Base-by-base conservation (phyloP, 2,113 vertebrate genomes). In the Nyctibius bracteatus region DNA sequence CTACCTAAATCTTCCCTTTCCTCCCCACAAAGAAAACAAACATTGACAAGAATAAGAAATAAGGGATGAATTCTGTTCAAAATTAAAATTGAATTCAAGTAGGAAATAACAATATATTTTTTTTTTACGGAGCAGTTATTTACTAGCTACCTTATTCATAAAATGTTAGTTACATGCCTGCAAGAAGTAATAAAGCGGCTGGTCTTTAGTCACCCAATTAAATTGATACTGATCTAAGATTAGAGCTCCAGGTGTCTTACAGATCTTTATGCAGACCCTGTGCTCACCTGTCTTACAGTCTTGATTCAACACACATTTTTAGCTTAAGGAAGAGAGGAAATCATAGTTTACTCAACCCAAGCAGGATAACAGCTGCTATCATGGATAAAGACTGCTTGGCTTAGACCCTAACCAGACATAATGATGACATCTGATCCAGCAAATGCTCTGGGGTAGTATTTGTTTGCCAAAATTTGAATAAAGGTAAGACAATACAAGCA, bases 381-480 rank as follows among this genome's bases (percentile, higher is more conserved):
- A 65, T 1, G n/a, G 59, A 67, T 74, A 75, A 88, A 94, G 79
- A 68, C 37, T 94, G n/a, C 58, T 95, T 97, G 92, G 85, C 92
- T 89, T 87, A 88, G 73, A 62, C 37, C 17, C 43, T 95, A 92
- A 92, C 66, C 79, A 94, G 93, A 94, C 92, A 86, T 66, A 89
- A 81, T 73, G 52, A 86, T 92, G 89, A 90, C 81, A 96, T 33
- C 43, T 81, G 54, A 94, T 78, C 86, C 58, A 88, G 68, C 68
- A 94, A 90, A 88, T 51, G 27, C 73, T 94, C 81, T 71, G 72
- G 79, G 88, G 20, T 54, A 77, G 15, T 61, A 59, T 57, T 55
- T 59, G 24, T 86, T 92, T 94, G 86, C 90, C 88, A 95, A 96
- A 96, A 68, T n/a, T 82, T 66, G 33, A 94, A 96, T 47, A 85